Evolutionary conservation across 1,140 invertebrate species (phyloP).

Genomic region (Latrodectus geometricus): DNA sequence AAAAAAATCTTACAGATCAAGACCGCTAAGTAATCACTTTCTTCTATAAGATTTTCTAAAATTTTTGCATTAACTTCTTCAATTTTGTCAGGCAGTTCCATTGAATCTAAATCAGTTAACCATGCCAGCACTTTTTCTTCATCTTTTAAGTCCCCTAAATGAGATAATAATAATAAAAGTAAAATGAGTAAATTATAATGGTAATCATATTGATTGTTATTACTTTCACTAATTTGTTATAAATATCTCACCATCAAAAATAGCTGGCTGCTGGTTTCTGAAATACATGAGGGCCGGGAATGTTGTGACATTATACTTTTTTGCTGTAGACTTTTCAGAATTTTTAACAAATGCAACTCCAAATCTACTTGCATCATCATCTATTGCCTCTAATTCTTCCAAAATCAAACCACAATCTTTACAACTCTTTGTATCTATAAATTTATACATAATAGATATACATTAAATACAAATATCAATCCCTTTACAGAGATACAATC

Average conservation of each 20-base stretch:
- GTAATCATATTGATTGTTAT: background rate
- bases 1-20: constrained; percentile 85
- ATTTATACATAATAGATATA: too few relatives aligned
- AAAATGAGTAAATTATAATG: background rate
- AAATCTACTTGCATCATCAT: constrained; percentile 93
- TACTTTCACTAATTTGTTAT: background rate
- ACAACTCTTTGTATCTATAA: constrained; percentile 77
- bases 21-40: constrained; percentile 91
- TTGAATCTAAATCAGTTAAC: constrained; percentile 90
- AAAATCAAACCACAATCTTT: constrained; percentile 85
- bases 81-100: constrained; percentile 93
- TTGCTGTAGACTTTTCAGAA: constrained; percentile 93
- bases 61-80: constrained; percentile 95
- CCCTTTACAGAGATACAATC: too few relatives aligned
- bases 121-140: constrained; percentile 91
- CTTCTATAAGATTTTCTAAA: constrained; percentile 89
- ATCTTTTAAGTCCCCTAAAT: constrained; percentile 91
- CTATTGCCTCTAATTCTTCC: constrained; percentile 93
- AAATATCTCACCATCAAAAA: constrained; percentile 62
- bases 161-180: background rate
- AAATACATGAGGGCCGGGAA: constrained; percentile 95
- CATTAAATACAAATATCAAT: too few relatives aligned
- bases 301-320: constrained; percentile 92
- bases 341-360: constrained; percentile 95
- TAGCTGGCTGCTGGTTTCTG: constrained; percentile 78